Evolutionary conservation across 2,888 invertebrate species (phyloP).

Genomic region (Heliconius cydno): DNA sequence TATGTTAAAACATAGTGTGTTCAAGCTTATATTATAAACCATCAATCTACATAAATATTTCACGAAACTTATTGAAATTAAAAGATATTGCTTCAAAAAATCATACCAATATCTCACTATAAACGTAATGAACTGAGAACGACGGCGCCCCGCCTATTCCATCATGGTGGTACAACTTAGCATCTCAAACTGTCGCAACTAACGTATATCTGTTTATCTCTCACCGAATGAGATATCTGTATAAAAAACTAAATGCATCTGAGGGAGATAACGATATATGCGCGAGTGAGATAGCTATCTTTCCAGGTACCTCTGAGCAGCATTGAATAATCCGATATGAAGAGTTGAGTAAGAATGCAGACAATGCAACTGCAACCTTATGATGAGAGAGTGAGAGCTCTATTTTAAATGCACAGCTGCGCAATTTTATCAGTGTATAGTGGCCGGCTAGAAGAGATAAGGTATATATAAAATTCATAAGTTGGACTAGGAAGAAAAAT

Average conservation of each 20-base stretch:
- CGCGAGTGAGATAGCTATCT: conserved; percentile 74
- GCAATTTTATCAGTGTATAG: conserved; percentile 58
- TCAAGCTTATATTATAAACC: neutral
- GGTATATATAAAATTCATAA: conserved; percentile 55
- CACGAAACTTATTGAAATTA: neutral
- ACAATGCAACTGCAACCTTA: conserved; percentile 81
- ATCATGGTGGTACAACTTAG: conserved; percentile 76
- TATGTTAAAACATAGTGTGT: neutral
- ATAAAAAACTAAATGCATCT: conserved; percentile 73
- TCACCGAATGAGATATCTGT: conserved; percentile 78
- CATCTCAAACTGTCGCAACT: conserved; percentile 68
- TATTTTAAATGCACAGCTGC: conserved; percentile 64
- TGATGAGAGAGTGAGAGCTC: conserved; percentile 61
- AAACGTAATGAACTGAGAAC: conserved; percentile 33
- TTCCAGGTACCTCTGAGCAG: conserved; percentile 69
- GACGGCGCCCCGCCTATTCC: conserved; percentile 76
- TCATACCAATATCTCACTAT: conserved; percentile 11
- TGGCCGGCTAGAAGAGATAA: conserved; percentile 60
- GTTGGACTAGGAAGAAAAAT: conserved; percentile 62
- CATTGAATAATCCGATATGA: conserved; percentile 59
- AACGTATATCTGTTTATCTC: conserved; percentile 79
- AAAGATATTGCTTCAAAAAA: conserved; percentile 8
- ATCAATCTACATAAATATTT: neutral
- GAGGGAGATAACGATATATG: conserved; percentile 72
- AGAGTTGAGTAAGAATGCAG: conserved; percentile 60